These are phyloP conservation scores for Nesidiocoris tenuis DNA, from an alignment of 2,888 invertebrate genomes.

Conservation along the genomic window DNA sequence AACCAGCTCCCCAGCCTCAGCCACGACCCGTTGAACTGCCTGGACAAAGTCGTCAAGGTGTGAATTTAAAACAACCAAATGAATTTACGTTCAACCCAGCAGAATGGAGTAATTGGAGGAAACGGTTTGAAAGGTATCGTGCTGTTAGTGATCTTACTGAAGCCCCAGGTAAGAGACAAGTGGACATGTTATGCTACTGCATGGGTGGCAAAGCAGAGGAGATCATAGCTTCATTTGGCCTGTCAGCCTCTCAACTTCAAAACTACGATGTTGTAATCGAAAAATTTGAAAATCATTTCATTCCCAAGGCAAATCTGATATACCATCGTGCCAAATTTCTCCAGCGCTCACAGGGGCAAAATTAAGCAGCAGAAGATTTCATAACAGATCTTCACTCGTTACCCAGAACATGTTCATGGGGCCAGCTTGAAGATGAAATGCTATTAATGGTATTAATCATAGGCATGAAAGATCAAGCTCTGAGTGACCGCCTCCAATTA, in stretches of 20 bases:
- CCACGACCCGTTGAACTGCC: too few relatives aligned
- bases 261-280: slow-evolving; percentile 51
- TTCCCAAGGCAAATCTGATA: not conserved
- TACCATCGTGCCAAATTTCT: slow-evolving; percentile 19
- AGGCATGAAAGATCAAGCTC: too few relatives aligned
- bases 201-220: slow-evolving; percentile 10
- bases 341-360: not conserved
- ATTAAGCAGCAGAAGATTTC: not conserved
- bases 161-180: not conserved
- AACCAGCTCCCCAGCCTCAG: too few relatives aligned
- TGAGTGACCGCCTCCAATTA: too few relatives aligned
- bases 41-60: too few relatives aligned
- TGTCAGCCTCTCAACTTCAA: slow-evolving; percentile 2
- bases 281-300: slow-evolving; percentile 5
- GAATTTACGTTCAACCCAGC: too few relatives aligned
- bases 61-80: too few relatives aligned
- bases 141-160: not conserved
- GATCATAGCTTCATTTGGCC: not conserved
- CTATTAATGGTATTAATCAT: too few relatives aligned
- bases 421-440: not conserved
- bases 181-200: not conserved
- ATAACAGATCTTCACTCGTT: not conserved
- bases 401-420: not conserved
- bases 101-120: not conserved
- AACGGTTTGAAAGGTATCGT: slow-evolving; percentile 1